Conservation (phyloP, 2,113 vertebrate species). For the Lophotis ruficrista region DNA sequence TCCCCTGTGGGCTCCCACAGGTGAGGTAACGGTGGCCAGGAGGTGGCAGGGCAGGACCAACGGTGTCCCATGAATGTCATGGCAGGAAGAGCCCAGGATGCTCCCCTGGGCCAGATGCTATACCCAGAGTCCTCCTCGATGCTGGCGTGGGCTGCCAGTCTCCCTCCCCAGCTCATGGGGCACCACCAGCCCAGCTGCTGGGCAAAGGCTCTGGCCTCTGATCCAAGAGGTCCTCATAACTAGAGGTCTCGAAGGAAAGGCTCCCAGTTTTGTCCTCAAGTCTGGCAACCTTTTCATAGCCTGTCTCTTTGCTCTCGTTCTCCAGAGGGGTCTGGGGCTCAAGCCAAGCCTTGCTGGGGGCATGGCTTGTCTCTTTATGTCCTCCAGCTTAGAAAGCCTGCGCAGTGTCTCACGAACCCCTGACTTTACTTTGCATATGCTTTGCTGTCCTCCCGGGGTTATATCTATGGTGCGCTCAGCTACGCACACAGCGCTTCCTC, state of each 20-base stretch:
- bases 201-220: background rate
- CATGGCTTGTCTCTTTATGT: background rate
- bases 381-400: background rate
- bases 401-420: background rate
- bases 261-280: background rate
- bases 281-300: background rate
- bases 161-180: background rate
- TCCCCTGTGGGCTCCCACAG: background rate
- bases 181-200: background rate
- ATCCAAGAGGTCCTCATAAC: background rate
- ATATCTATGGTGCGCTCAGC: background rate
- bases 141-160: background rate
- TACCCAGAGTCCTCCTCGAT: background rate
- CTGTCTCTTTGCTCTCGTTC: background rate
- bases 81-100: background rate
- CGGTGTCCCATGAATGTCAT: background rate
- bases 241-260: background rate
- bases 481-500: background rate
- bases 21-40: background rate
- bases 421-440: background rate
- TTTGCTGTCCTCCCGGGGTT: background rate
- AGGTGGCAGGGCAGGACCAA: background rate
- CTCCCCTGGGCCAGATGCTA: background rate
- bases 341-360: background rate
- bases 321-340: background rate